phyloP scores from a whole-genome alignment of 2,113 vertebrate genomes.

The Hemicordylus capensis region DNA sequence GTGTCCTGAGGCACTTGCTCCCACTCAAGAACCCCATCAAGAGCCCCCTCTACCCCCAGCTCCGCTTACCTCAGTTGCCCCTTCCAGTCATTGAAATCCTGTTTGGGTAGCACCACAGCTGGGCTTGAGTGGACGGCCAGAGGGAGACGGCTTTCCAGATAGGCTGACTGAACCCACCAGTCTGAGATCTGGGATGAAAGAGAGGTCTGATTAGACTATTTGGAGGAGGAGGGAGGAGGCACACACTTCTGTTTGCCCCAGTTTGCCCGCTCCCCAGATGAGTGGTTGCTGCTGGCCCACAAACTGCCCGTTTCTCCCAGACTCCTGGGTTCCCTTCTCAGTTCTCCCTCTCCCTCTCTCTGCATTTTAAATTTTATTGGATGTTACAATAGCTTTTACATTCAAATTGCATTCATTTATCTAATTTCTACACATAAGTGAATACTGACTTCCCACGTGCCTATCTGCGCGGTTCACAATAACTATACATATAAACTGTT shows the following conservation, averaged over 20 bases:
- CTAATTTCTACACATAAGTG: no score
- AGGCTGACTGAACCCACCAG: constrained; percentile 83
- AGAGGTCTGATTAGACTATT: background rate
- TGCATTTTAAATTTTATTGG: no score
- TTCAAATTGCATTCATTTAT: no score
- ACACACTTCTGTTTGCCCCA: background rate
- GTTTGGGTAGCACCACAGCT: constrained; percentile 83
- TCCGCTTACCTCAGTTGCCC: constrained; percentile 81
- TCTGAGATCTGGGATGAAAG: constrained; percentile 76
- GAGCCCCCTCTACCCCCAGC: background rate
- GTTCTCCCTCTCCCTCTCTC: no score
- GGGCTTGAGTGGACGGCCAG: constrained; percentile 85
- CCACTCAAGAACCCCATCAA: background rate
- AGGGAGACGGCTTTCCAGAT: constrained; percentile 81
- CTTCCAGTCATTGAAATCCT: constrained; percentile 83
- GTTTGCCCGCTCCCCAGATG: no score
- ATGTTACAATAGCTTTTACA: no score
- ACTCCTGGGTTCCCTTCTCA: background rate
- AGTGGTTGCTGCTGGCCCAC: background rate
- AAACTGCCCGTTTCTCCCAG: background rate
- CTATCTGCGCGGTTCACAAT: no score
- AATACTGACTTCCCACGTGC: no score
- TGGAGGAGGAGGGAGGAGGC: no score
- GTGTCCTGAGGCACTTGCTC: background rate
- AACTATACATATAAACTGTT: no score